A percentile compares a stretch with the other conserved stretches of the same genome.
phyloP scores from a whole-genome alignment of 2,113 vertebrate genomes.

The Paramisgurnus dabryanus region DNA sequence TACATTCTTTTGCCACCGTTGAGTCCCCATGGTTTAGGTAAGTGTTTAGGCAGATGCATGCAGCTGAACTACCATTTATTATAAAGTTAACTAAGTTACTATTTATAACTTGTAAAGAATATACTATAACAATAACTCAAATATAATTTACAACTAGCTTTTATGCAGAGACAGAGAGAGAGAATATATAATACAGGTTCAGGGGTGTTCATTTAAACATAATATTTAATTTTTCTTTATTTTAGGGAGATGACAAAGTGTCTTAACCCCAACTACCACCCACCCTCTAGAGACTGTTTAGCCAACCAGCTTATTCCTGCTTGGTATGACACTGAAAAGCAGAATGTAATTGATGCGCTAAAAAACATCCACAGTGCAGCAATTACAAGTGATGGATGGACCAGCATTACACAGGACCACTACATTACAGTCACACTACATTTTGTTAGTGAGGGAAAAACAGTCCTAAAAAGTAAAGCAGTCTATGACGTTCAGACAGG shows the following conservation, averaged over 20 bases:
- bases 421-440: neutral
- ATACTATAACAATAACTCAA: no score
- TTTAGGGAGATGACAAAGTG: constrained; percentile 10
- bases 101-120: no score
- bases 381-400: constrained; percentile 8
- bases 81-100: no score
- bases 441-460: neutral
- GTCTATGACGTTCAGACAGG: neutral
- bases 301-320: constrained; percentile 1
- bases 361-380: neutral
- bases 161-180: no score
- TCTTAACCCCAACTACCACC: constrained; percentile 1
- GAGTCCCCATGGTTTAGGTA: no score
- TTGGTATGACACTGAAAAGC: constrained; percentile 13
- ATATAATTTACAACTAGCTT: no score
- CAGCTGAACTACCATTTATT: no score
- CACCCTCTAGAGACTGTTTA: neutral
- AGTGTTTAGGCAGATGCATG: no score
- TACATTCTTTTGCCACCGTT: no score
- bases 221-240: no score
- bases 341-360: neutral
- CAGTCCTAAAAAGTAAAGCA: neutral
- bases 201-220: no score
- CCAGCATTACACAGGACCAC: neutral
- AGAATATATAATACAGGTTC: no score